Conservation (phyloP, 2,113 vertebrate species). For the Pavo muticus region DNA sequence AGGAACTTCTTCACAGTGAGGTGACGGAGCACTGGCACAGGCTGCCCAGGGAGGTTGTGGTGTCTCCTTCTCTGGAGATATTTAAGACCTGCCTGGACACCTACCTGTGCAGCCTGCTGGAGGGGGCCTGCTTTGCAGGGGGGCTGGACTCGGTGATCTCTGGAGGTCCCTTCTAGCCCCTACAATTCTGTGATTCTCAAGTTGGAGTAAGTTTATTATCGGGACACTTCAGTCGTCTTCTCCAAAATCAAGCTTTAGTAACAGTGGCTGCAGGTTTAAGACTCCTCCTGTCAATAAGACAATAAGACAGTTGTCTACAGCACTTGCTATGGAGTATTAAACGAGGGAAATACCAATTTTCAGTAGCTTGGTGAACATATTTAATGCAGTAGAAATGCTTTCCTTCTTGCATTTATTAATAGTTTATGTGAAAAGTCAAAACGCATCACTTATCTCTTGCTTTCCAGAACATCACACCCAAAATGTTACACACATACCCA, state of each 20-base stretch:
- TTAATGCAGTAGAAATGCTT: constrained; percentile 45
- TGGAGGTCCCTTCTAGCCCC: too few relatives aligned
- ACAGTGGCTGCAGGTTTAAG: not conserved
- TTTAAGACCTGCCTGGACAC: too few relatives aligned
- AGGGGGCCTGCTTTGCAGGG: too few relatives aligned
- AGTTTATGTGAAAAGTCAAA: constrained; percentile 61
- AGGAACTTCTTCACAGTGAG: too few relatives aligned
- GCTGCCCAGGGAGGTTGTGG: too few relatives aligned
- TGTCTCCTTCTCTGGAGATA: too few relatives aligned
- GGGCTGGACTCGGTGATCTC: too few relatives aligned
- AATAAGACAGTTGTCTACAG: not conserved
- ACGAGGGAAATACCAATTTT: not conserved
- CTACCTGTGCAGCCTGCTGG: too few relatives aligned
- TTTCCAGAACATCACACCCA: constrained; percentile 63
- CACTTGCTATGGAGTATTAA: not conserved
- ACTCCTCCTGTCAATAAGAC: not conserved
- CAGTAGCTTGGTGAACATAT: constrained; percentile 43
- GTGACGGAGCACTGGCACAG: too few relatives aligned
- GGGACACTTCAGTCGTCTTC: constrained; percentile 18
- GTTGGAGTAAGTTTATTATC: constrained; percentile 54
- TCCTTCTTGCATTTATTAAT: constrained; percentile 57
- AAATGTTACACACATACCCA: constrained; percentile 46
- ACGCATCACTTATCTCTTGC: constrained; percentile 53
- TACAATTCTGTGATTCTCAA: not conserved
- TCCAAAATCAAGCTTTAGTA: not conserved